Base-by-base conservation (phyloP, 2,797 vertebrate species). In the Sebastes trivittatus region DNA sequence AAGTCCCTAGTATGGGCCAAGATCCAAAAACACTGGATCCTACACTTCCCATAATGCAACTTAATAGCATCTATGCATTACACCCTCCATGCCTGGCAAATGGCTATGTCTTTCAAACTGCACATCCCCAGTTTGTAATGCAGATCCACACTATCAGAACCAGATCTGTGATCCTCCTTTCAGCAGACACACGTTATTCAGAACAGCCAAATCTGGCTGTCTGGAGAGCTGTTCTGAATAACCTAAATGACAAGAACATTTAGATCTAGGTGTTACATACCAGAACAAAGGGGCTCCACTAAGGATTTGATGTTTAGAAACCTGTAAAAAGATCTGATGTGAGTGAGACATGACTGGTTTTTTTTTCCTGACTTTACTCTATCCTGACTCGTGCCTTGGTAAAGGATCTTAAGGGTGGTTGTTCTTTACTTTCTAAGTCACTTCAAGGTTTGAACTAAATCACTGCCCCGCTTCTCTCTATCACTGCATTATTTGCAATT, bases 11-110 rank as follows among this genome's bases (percentile, higher is more conserved):
- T 30, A 52, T 32, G 27, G 46, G 27, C 11, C 27, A 14, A 32
- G 7, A 54, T 9, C 5, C 36, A 20, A n/a, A 25, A 42, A 1
- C 56, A 60, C 55, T 68, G 52, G 5, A 7, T 23, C 2, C 5
- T 11, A 34, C 30, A 59, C 32, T 38, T 71, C 55, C 68, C 68
- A 71, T 59, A n/a, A 42, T 71, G 18, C 18, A 29, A 52, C 25
- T n/a, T 11, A 49, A 66, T 5, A 52, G 42, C 42, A 46, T 46
- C 42, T 46, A 16, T 29, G 18, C 18, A 52, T 52, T 52, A 65
- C 16, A 20, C 38, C 14, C 42, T 46, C 42, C 16, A 46, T 46
- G 42, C 42, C 16, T 46, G 42, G 42, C 42, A 46, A 46, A 46
- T 46, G 42, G 42, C 42, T 38, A 16, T 46, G 42, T 11, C 23